Base-by-base conservation (phyloP, 1,140 invertebrate species). In the Meloidogyne hapla region DNA sequence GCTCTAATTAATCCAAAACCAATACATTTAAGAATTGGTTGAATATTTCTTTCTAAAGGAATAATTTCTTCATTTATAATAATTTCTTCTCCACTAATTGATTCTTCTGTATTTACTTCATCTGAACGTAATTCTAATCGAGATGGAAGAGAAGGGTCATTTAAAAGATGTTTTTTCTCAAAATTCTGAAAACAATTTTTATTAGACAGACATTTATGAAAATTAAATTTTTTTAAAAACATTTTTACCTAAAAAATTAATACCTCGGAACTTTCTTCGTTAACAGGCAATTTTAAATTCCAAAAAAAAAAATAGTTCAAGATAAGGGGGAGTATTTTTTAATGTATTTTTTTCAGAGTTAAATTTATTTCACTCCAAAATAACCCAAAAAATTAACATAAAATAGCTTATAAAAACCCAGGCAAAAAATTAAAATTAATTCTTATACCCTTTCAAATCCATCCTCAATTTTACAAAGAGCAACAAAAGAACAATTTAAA, bases 401-500 rank as follows among this genome's bases (percentile, higher is more conserved):
- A n/a, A n/a, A n/a, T n/a, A n/a, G n/a, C n/a, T n/a, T n/a, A n/a
- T n/a, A n/a, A n/a, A n/a, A n/a, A n/a, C n/a, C n/a, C n/a, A n/a
- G n/a, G n/a, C n/a, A n/a, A n/a, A n/a, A n/a, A n/a, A n/a, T n/a
- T n/a, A n/a, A n/a, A n/a, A n/a, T n/a, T n/a, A n/a, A 21, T 69
- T 21, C 21, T 25, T 4, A 23, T 33, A 76, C 75, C 15, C 61
- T 70, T 62, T 76, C 75, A 63, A 33, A 63, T 12, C 25, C 75
- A 3, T 76, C 63, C 21, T 77, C 76, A 15, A 78, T 66, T 48
- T 38, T 68, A 63, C 77, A 78, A 38, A 78, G 48, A 28, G 77
- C 77, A 61, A 78, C 78, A 21, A 78, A 45, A 33, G 77, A 40
- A 56, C 77, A 78, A 48, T 78, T 78, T 6, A 78, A 66, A 25